Base-by-base conservation (phyloP, 1,140 invertebrate genomes). In the Tetramorium parvispinum region DNA sequence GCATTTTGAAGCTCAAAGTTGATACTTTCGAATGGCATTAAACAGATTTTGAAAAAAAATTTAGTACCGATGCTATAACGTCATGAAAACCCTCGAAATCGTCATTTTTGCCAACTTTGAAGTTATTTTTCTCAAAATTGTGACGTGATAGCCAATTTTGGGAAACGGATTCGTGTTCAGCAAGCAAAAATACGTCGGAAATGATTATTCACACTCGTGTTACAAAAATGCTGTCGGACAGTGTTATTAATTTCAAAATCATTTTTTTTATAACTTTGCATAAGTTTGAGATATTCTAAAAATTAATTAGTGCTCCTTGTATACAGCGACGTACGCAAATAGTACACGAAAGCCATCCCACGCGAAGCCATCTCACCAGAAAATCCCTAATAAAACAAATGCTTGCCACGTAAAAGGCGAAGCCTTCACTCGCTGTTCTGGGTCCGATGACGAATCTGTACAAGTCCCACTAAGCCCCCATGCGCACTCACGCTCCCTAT, bases 371-470 rank as follows among this genome's bases (percentile, higher is more conserved):
- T 27, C 53, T 21, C 27, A n/a, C 21, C n/a, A 70, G 85, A 83
- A 83, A 65, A 83, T 83, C 78, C 78, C 46, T 63, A 63, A 71
- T 49, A 53, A 63, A 55, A 81, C 78, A 27, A 81, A 61, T 46
- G 49, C 27, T 18, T 5, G 57, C n/a, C 24, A 53, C 57, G 85
- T 32, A 46, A 86, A 63, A 75, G 68, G 68, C 68, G 53, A 83
- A 61, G 53, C 27, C 37, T 53, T 55, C 68, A 46, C 46, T 37
- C 49, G 65, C 53, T 57, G 59, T 82, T 81, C 49, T 79, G 59
- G n/a, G n/a, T 13, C 66, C 87, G 78, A n/a, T 82, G 87, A 88
- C 76, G 77, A 86, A 88, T 88, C 61, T 82, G 24, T 65, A 82
- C 79, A 46, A 83, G 53, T 75, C 79, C 51, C 63, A 18, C 46